phyloP scores from a whole-genome alignment of 2,888 invertebrate species.

The Ypsolopha scabrella region DNA sequence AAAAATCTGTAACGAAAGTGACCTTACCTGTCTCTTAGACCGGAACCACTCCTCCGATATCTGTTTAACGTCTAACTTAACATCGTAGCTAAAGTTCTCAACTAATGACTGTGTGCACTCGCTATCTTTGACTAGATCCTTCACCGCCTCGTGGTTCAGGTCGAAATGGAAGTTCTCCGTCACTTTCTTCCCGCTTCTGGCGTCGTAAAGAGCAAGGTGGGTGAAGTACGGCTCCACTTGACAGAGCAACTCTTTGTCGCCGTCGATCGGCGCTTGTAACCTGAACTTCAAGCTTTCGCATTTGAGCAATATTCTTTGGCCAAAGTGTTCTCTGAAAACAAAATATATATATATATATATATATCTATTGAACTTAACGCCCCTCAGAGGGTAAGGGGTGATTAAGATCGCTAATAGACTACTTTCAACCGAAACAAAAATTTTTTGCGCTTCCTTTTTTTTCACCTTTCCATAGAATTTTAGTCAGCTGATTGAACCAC shows the following conservation, averaged over 20 bases:
- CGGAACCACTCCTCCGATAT: conserved; percentile 82
- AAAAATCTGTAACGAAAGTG: no score
- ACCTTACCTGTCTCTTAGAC: conserved; percentile 70
- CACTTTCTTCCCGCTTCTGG: conserved; percentile 85
- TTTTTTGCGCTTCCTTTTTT: no score
- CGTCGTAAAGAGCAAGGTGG: conserved; percentile 90
- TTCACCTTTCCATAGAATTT: no score
- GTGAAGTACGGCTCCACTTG: conserved; percentile 96
- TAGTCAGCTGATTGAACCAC: no score
- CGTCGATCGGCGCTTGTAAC: conserved; percentile 83
- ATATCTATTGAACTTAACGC: no score
- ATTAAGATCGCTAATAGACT: no score
- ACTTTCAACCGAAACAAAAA: no score
- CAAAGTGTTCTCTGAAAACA: conserved; percentile 82
- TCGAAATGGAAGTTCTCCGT: conserved; percentile 95
- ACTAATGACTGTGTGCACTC: conserved; percentile 62
- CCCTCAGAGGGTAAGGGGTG: no score
- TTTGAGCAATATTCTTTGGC: conserved; percentile 84
- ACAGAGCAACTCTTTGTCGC: conserved; percentile 79
- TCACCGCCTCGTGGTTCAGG: conserved; percentile 81
- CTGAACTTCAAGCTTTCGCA: conserved; percentile 88
- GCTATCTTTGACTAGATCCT: conserved; percentile 60
- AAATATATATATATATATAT: no score
- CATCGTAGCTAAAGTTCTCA: conserved; percentile 64
- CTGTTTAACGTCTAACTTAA: conserved; percentile 75